Conservation (phyloP, 2,888 invertebrate genomes). For the Willowsia nigromaculata region DNA sequence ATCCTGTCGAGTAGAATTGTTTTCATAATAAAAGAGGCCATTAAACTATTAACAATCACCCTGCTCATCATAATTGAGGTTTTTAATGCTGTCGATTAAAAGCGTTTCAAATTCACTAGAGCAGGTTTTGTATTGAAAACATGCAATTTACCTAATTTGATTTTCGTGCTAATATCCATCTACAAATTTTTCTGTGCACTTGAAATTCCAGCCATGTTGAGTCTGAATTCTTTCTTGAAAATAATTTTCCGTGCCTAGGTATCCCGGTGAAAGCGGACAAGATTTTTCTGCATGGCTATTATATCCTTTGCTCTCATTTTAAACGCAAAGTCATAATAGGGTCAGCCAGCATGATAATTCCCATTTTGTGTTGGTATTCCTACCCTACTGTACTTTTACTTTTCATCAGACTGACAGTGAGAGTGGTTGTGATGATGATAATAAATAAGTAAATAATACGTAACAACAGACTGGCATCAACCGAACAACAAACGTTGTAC, state of each 20-base stretch:
- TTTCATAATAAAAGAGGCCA: constrained; percentile 10
- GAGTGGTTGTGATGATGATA: background rate
- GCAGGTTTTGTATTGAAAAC: too few relatives aligned
- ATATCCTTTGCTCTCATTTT: background rate
- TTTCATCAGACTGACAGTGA: background rate
- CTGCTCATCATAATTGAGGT: background rate
- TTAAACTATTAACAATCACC: constrained; percentile 16
- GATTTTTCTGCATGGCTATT: background rate
- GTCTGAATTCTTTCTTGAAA: too few relatives aligned
- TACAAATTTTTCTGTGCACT: too few relatives aligned
- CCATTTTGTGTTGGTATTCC: background rate
- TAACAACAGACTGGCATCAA: background rate
- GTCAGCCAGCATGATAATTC: background rate
- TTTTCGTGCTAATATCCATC: too few relatives aligned
- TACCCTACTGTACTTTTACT: background rate
- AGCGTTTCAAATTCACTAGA: background rate
- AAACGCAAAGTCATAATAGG: background rate
- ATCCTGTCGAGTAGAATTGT: background rate
- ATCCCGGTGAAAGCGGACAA: background rate
- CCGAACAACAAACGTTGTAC: background rate
- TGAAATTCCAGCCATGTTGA: too few relatives aligned
- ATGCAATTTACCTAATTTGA: too few relatives aligned
- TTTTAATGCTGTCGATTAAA: background rate
- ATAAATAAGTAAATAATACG: constrained; percentile 8
- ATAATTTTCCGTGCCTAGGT: too few relatives aligned